phyloP scores from a whole-genome alignment of 2,797 vertebrate species.

The Schizopygopsis malacanthus region DNA sequence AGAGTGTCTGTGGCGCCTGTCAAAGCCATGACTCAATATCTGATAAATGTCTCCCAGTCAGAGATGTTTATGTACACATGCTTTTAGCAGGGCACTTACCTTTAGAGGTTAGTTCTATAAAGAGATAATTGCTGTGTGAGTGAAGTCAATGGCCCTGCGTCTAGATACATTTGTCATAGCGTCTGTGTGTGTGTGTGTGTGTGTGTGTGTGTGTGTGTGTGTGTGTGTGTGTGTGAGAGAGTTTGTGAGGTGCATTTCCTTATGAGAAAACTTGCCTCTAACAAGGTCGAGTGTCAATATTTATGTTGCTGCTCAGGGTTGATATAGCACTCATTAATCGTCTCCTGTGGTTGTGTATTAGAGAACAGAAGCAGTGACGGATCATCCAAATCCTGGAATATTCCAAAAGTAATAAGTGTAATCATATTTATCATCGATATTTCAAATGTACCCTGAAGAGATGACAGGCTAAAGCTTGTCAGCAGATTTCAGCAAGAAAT shows the following conservation, averaged over 20 bases:
- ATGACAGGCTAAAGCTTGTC: background rate
- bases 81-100: conserved; percentile 83
- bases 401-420: background rate
- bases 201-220: conserved; percentile 49
- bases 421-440: background rate
- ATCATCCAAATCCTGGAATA: background rate
- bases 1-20: conserved; percentile 39
- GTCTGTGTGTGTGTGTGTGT: background rate
- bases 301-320: conserved; percentile 71
- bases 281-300: conserved; percentile 76
- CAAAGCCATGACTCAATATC: conserved; percentile 51
- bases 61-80: conserved; percentile 80
- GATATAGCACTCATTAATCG: conserved; percentile 62
- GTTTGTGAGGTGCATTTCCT: conserved; percentile 55
- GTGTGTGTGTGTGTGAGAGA: background rate
- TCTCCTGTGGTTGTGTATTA: conserved; percentile 39
- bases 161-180: conserved; percentile 77
- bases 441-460: background rate
- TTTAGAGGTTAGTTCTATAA: conserved; percentile 75
- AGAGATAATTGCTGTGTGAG: conserved; percentile 80
- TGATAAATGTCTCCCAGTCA: conserved; percentile 68
- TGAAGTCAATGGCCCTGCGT: conserved; percentile 70
- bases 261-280: conserved; percentile 74
- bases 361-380: background rate
- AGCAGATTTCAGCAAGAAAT: background rate